phyloP scores from a whole-genome alignment of 2,888 invertebrate species.

The Dinocampus coccinellae region DNA sequence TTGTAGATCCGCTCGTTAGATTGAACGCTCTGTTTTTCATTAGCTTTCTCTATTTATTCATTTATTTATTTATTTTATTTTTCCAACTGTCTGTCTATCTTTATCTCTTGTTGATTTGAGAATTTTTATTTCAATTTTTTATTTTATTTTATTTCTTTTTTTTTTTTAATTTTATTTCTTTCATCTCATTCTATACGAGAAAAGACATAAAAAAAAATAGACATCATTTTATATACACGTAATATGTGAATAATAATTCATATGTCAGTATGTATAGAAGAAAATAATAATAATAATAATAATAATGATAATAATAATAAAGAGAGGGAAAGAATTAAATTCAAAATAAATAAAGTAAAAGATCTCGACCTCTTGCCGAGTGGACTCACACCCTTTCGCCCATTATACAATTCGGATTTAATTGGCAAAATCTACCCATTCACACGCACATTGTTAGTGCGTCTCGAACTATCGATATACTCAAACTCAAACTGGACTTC shows the following conservation, averaged over 20 bases:
- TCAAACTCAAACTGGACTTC: constrained; percentile 56
- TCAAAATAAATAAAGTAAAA: not conserved
- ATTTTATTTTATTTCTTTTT: too few relatives aligned
- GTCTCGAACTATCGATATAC: constrained; percentile 62
- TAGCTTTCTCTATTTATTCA: not conserved
- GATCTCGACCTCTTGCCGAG: not conserved
- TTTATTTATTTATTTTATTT: not conserved
- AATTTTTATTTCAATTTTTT: too few relatives aligned
- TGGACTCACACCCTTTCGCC: constrained; percentile 51
- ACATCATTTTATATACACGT: too few relatives aligned
- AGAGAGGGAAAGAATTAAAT: not conserved
- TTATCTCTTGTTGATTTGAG: too few relatives aligned
- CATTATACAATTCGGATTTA: constrained; percentile 44
- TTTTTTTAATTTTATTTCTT: too few relatives aligned
- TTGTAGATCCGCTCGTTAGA: constrained; percentile 65
- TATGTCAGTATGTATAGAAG: too few relatives aligned
- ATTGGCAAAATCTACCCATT: constrained; percentile 67
- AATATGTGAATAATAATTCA: too few relatives aligned
- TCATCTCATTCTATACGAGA: too few relatives aligned
- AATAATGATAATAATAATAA: too few relatives aligned
- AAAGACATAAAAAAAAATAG: too few relatives aligned
- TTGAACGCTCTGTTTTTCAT: constrained; percentile 48
- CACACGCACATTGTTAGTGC: constrained; percentile 68
- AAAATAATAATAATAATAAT: too few relatives aligned
- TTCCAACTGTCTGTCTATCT: not conserved